phyloP scores from a whole-genome alignment of 2,113 vertebrate species.

The Triplophysa dalaica region DNA sequence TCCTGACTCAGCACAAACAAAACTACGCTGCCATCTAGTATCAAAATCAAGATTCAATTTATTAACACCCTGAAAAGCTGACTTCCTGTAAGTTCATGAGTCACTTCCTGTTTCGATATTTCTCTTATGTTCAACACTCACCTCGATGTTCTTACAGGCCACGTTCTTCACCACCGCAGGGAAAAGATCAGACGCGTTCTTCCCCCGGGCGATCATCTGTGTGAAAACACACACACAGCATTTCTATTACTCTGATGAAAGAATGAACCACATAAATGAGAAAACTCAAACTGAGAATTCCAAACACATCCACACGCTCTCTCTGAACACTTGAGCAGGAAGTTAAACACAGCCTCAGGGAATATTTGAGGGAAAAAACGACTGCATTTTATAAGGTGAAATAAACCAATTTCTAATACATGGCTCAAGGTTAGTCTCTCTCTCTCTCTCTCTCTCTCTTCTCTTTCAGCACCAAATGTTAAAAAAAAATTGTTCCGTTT shows the following conservation, averaged over 20 bases:
- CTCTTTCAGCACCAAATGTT: no score
- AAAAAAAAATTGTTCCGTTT: no score
- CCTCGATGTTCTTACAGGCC: slow-evolving; percentile 99
- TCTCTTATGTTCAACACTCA: slow-evolving; percentile 59
- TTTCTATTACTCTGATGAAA: neutral
- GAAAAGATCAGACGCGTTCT: slow-evolving; percentile 96
- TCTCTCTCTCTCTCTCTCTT: no score
- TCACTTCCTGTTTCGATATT: neutral
- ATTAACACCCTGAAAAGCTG: neutral
- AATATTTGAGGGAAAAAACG: no score
- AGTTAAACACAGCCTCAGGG: no score
- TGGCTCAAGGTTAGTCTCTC: no score
- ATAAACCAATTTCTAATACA: no score
- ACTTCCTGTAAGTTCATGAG: neutral
- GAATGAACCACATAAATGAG: no score
- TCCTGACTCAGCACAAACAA: slow-evolving; percentile 2
- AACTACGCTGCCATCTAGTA: neutral
- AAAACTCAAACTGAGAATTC: no score
- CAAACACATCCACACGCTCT: no score
- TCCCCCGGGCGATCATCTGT: slow-evolving; percentile 97
- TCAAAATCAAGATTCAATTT: slow-evolving; percentile 4
- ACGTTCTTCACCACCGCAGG: slow-evolving; percentile 98
- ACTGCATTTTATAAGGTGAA: no score
- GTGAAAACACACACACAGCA: slow-evolving; percentile 32
- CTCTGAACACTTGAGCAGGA: no score